These are phyloP conservation scores for Allophyes oxyacanthae DNA, from an alignment of 2,888 invertebrate genomes.

Conservation along the genomic window DNA sequence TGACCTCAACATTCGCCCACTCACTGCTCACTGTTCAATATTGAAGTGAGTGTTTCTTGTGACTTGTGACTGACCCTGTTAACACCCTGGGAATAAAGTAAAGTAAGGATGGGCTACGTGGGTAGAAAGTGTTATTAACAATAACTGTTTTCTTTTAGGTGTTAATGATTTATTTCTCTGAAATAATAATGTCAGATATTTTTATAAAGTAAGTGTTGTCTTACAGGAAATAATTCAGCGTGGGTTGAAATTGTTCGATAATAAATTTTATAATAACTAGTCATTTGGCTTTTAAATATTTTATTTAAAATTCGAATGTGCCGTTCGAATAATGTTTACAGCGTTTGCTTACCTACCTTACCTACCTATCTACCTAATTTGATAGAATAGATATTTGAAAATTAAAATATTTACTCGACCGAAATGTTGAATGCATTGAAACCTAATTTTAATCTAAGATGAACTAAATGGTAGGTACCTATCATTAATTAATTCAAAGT, in stretches of 20 bases:
- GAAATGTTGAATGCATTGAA: no score
- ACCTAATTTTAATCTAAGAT: no score
- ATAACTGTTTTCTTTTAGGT: conserved; percentile 20
- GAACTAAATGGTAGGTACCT: no score
- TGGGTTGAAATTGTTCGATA: conserved; percentile 25
- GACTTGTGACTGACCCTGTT: conserved; percentile 45
- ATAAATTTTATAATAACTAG: conserved; percentile 27
- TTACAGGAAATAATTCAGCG: conserved; percentile 13
- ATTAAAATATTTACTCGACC: no score
- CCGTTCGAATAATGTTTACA: no score
- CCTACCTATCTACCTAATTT: no score
- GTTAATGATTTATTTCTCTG: conserved; percentile 32
- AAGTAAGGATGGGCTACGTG: conserved; percentile 37
- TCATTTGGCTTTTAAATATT: no score
- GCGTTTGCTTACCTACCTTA: no score
- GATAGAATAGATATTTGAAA: no score
- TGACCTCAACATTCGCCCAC: conserved; percentile 56
- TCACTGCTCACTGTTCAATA: conserved; percentile 31
- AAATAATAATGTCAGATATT: conserved; percentile 34
- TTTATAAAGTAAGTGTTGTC: conserved; percentile 23
- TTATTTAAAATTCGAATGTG: no score
- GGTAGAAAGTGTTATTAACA: conserved; percentile 31
- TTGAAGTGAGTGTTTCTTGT: conserved; percentile 7
- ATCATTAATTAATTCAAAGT: no score
- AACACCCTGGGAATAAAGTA: conserved; percentile 34